Base-by-base conservation (phyloP, 2,113 vertebrate genomes). In the Amblyornis subalaris region DNA sequence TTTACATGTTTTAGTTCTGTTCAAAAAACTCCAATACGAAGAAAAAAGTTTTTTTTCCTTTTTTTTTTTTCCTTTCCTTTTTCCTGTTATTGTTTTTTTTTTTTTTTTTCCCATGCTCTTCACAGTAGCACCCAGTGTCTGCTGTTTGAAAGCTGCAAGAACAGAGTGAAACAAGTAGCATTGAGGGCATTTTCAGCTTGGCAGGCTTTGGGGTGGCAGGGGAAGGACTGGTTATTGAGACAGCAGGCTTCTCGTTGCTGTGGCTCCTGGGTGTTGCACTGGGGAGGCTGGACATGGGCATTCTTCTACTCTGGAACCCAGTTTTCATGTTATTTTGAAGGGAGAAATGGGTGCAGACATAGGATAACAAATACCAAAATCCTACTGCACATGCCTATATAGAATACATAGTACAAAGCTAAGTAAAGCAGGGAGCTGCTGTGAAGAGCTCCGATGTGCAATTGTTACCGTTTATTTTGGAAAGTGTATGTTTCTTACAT, bases 321-420 rank as follows among this genome's bases (percentile, higher is more conserved):
- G 0, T 80, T 83, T 69, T 77, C 42, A 8, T 61, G 17, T 44
- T 55, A 26, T 61, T 84, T 77, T 74, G 69, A 74, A 71, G 48
- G 55, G 14, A 84, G 18, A 77, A 60, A 62, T 0, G 0, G 4
- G 10, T 81, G 6, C 23, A 55, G 36, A 6, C 14, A 3, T 13
- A 40, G 36, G 20, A 24, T 86, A 66, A 47, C 21, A 53, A 53
- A 42, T 28, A 22, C 20, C 48, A 57, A 38, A 72, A 65, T 57
- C 33, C n/a, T 73, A 7, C 50, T 90, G 54, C 16, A 21, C 0
- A 5, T 47, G 10, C 25, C 20, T 40, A 0, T 62, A 54, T 3
- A 29, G 38, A 85, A 26, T 50, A 20, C 3, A 5, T 3, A 25
- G 18, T 23, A 24, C 11, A 58, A 40, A 77, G 24, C 23, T 64